Evolutionary conservation across 2,888 invertebrate genomes (phyloP).

Genomic region (Eristalis intricaria): DNA sequence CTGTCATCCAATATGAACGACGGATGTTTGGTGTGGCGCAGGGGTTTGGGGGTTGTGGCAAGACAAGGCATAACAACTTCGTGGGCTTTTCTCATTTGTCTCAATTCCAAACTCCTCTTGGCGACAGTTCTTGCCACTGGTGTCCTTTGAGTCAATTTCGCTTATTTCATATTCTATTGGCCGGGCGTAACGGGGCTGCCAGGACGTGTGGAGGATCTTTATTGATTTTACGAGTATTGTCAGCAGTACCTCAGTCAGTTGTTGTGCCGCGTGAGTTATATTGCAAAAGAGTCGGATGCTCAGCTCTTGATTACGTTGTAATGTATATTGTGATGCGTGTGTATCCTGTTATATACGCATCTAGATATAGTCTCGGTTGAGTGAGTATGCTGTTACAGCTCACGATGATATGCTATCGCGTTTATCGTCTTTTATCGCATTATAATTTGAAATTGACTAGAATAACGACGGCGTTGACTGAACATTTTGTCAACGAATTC

Average conservation of each 20-base stretch:
- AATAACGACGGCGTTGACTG: neutral
- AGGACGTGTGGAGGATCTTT: slow-evolving; percentile 15
- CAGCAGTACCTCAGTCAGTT: slow-evolving; percentile 22
- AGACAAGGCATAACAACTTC: neutral
- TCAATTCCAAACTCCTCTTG: neutral
- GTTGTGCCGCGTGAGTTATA: slow-evolving; percentile 35
- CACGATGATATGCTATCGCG: slow-evolving; percentile 2
- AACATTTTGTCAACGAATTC: neutral
- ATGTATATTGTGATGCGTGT: slow-evolving; percentile 3
- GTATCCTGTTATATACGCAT: neutral
- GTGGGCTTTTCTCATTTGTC: neutral
- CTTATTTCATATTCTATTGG: slow-evolving; percentile 3
- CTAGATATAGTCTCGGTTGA: neutral
- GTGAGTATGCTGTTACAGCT: neutral
- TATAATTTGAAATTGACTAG: slow-evolving; percentile 20
- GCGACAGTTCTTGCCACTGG: neutral
- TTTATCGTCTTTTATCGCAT: slow-evolving; percentile 6
- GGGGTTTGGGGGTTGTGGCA: neutral
- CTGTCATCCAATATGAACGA: slow-evolving; percentile 39
- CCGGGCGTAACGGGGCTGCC: neutral
- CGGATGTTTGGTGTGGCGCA: neutral
- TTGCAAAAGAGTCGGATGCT: slow-evolving; percentile 28
- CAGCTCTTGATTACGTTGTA: slow-evolving; percentile 21
- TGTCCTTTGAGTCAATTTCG: slow-evolving; percentile 17
- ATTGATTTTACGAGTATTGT: slow-evolving; percentile 46